Base-by-base conservation (phyloP, 2,888 invertebrate species). In the Lithosia quadra region DNA sequence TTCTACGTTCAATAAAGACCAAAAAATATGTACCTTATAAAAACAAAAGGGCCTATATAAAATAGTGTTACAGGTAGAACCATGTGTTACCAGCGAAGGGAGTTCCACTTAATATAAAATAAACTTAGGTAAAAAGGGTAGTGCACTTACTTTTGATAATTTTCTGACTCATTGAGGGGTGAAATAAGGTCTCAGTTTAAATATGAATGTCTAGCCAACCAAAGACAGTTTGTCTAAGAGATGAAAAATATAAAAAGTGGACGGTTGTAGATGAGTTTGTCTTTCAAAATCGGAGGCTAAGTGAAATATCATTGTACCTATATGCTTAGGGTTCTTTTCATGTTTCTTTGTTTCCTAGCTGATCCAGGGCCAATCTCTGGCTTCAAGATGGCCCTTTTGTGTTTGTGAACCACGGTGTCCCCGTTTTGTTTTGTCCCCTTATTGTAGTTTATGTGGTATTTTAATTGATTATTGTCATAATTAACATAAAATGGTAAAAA, bases 131-230 rank as follows among this genome's bases (percentile, higher is more conserved):
- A 63, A 49, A 28, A 59, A 53, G 57, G 22, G 43, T 58, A 21
- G 63, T 73, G 69, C 59, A 56, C 67, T 69, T 71, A 69, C 70
- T 67, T 77, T 79, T 75, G 78, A 84, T 85, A 84, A 89, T 89
- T 89, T 89, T 88, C 87, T 86, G 86, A 85, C 68, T 78, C 89
- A 80, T 71, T 86, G 89, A 86, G 79, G 83, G 84, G 85, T 84
- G 85, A 87, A 89, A 89, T 87, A 85, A 84, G 85, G 76, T 76
- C 66, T 77, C 72, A 75, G 69, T 77, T 82, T 80, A 84, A 85
- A 85, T 83, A 82, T 78, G 77, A 79, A 75, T 76, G 76, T 73
- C 66, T 72, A 63, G 72, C 72, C 69, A 75, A 68, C 68, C 72
- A 59, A 63, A 58, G 71, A 36, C 39, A 49, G 68, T 73, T 67